Evolutionary conservation across 2,888 invertebrate species (phyloP).

Genomic region (Seira sanloemensis): DNA sequence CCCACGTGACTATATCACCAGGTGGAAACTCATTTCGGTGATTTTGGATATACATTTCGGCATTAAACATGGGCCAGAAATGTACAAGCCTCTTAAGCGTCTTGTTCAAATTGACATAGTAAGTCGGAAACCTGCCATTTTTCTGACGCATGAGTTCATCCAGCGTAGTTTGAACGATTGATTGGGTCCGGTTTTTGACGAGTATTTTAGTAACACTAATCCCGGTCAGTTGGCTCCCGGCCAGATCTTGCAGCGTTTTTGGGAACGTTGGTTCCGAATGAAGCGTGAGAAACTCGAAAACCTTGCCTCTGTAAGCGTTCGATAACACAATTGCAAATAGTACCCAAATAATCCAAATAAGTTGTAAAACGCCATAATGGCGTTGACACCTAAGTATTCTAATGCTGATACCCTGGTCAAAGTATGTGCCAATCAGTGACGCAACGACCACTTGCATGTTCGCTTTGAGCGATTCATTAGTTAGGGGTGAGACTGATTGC

Average conservation of each 20-base stretch:
- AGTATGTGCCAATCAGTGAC: neutral
- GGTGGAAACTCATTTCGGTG: neutral
- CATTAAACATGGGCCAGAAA: neutral
- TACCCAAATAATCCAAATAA: conserved; percentile 8
- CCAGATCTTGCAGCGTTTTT: neutral
- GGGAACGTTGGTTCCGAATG: conserved; percentile 17
- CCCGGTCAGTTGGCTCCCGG: neutral
- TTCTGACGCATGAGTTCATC: neutral
- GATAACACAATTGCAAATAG: neutral
- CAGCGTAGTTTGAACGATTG: neutral
- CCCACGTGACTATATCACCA: neutral
- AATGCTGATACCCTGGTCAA: conserved; percentile 13
- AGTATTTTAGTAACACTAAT: neutral
- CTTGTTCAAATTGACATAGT: conserved; percentile 7
- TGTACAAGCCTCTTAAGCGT: neutral
- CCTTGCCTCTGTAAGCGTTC: conserved; percentile 27
- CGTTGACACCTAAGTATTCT: neutral
- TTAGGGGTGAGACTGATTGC: too few relatives aligned
- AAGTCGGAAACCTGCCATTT: conserved; percentile 2
- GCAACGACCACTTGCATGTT: neutral
- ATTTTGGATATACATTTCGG: neutral
- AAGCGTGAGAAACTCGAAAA: conserved; percentile 36
- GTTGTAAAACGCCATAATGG: neutral
- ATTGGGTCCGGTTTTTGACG: neutral
- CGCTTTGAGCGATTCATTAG: too few relatives aligned